A percentile compares a stretch with the other conserved stretches of the same genome.
These are phyloP conservation scores for Drosophila nr. perissopoda DNA, from an alignment of 2,888 invertebrate genomes.

Conservation along the genomic window DNA sequence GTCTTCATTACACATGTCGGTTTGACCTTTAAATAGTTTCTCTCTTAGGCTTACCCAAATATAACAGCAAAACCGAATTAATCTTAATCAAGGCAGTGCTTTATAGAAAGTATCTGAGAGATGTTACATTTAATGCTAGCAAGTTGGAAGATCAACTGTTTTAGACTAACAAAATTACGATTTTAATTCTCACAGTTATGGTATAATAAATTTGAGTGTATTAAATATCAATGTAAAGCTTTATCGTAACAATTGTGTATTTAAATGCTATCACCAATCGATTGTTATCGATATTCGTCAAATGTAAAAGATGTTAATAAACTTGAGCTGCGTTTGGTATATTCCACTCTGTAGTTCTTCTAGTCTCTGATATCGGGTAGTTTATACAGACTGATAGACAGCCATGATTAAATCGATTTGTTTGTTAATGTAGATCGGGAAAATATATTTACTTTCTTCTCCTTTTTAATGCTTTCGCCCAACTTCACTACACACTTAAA, in stretches of 20 bases:
- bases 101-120: not conserved
- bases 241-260: not conserved
- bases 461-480: not conserved
- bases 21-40: slow-evolving; percentile 2
- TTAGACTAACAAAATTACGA: not conserved
- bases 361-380: not conserved
- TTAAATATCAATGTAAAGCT: not conserved
- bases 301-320: too few relatives aligned
- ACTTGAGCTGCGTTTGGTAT: too few relatives aligned
- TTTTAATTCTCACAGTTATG: not conserved
- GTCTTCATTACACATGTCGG: not conserved
- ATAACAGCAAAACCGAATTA: not conserved
- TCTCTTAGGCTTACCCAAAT: not conserved
- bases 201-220: not conserved
- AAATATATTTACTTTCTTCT: not conserved
- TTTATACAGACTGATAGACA: not conserved
- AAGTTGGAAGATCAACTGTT: not conserved
- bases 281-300: not conserved
- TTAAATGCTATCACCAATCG: not conserved
- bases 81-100: not conserved
- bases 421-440: not conserved
- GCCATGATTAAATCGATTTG: not conserved
- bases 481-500: not conserved
- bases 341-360: not conserved
- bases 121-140: not conserved